Percentiles rank a stretch among this genome's conserved stretches.
Evolutionary conservation across 1,140 invertebrate genomes (phyloP).

Genomic region (Holcopasites calliopsidis): DNA sequence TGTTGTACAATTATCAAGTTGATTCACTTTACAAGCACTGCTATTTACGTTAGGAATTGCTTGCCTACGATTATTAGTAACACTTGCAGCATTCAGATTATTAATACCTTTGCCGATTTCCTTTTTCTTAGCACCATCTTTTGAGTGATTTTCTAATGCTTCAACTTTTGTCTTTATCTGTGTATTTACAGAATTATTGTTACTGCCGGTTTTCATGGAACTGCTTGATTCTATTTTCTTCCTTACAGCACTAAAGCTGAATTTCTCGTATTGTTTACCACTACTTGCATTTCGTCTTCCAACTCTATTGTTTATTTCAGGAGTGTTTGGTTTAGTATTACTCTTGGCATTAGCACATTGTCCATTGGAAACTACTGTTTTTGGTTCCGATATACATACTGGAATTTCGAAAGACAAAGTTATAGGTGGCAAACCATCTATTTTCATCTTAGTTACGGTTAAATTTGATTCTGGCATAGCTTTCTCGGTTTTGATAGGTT

Average conservation of each 20-base stretch:
- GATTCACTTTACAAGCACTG: neutral
- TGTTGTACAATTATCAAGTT: neutral
- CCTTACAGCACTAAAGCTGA: conserved; percentile 37
- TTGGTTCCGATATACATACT: neutral
- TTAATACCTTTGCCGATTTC: neutral
- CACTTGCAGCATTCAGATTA: neutral
- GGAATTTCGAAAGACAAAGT: conserved; percentile 32
- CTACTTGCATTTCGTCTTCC: neutral
- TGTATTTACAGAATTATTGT: neutral
- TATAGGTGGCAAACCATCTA: conserved; percentile 49
- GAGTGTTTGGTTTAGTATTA: neutral
- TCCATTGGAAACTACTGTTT: neutral
- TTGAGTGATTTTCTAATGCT: neutral
- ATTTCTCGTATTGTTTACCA: conserved; percentile 42
- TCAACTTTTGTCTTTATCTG: neutral
- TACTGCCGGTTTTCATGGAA: neutral
- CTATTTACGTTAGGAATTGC: neutral
- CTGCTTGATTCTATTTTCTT: conserved; percentile 10
- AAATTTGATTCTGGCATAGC: neutral
- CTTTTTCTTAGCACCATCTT: neutral
- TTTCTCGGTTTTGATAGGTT: neutral
- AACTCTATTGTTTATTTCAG: neutral
- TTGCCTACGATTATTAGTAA: neutral
- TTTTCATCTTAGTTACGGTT: conserved; percentile 13
- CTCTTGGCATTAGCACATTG: neutral